A percentile compares a stretch with the other conserved stretches of the same genome.
These are phyloP conservation scores for Drosophila aff. DNA, from an alignment of 1,140 invertebrate species.

Conservation along the genomic window DNA sequence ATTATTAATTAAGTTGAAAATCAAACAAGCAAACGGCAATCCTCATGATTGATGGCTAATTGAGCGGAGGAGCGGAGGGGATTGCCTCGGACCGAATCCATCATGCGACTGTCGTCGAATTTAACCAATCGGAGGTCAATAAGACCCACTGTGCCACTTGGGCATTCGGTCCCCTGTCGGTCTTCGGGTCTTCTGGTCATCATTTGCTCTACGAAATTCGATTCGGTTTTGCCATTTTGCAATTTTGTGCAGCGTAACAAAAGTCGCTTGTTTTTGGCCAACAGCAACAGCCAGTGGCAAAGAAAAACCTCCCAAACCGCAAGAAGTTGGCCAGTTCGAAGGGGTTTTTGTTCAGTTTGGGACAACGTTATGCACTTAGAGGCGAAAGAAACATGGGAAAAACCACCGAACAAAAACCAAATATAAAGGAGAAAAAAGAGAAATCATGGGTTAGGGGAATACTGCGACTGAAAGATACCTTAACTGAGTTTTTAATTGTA, in stretches of 20 bases:
- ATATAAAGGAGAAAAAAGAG: not conserved
- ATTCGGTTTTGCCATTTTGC: slow-evolving; percentile 46
- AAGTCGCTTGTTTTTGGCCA: slow-evolving; percentile 58
- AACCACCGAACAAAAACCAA: slow-evolving; percentile 21
- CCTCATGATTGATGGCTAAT: slow-evolving; percentile 34
- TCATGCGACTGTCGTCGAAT: slow-evolving; percentile 17
- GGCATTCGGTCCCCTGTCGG: slow-evolving; percentile 1
- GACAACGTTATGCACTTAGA: slow-evolving; percentile 79
- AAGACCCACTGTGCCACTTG: slow-evolving; percentile 27
- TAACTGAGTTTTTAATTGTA: not conserved
- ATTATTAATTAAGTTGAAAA: slow-evolving; percentile 56
- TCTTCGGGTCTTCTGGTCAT: slow-evolving; percentile 4
- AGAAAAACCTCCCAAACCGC: slow-evolving; percentile 58
- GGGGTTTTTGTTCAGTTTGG: slow-evolving; percentile 57
- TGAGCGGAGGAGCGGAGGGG: not conserved
- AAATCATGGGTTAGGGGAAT: accelerated
- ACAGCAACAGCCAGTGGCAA: slow-evolving; percentile 30
- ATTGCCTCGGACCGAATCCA: slow-evolving; percentile 9
- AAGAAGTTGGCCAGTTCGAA: slow-evolving; percentile 74
- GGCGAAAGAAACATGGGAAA: slow-evolving; percentile 28
- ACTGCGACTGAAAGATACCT: slow-evolving; percentile 1
- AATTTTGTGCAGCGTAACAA: slow-evolving; percentile 44
- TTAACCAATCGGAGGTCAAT: slow-evolving; percentile 10
- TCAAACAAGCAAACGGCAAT: slow-evolving; percentile 39
- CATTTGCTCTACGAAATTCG: slow-evolving; percentile 10